Percentiles rank a stretch among this genome's conserved stretches.
Conservation (phyloP, 2,797 vertebrate species). For the Myotis planiceps region DNA sequence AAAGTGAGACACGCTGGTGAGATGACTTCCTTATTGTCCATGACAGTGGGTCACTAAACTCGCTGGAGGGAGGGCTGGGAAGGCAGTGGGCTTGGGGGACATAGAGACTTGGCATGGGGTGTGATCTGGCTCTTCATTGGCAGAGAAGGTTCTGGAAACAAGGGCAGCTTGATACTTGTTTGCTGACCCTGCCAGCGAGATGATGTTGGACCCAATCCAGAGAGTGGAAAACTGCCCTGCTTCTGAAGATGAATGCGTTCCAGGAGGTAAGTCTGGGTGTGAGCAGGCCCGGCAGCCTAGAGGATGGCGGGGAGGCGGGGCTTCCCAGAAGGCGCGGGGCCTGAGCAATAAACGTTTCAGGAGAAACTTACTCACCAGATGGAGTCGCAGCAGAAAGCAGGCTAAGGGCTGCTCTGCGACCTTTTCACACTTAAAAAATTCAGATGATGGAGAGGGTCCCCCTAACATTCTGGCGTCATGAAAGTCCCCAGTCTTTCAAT, state of each 20-base stretch:
- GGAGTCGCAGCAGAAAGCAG: not conserved
- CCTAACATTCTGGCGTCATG: not conserved
- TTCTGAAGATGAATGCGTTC: not conserved
- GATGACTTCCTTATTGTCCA: not conserved
- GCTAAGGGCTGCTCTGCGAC: not conserved
- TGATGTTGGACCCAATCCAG: not conserved
- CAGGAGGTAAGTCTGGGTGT: not conserved
- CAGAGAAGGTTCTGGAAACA: not conserved
- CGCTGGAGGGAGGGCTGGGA: not conserved
- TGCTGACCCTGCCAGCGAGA: not conserved
- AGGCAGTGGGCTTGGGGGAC: not conserved
- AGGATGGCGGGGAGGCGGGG: fast-evolving
- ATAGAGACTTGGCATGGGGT: not conserved
- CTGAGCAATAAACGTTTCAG: not conserved
- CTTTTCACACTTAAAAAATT: not conserved
- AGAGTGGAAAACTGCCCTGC: not conserved
- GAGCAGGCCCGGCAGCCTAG: not conserved
- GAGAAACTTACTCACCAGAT: not conserved
- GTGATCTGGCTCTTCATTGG: not conserved
- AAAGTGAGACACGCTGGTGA: not conserved
- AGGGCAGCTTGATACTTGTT: not conserved
- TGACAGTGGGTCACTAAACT: not conserved
- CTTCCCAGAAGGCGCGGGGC: not conserved
- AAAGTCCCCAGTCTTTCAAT: not conserved
- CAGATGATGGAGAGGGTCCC: not conserved